Base-by-base conservation (phyloP, 1,140 invertebrate genomes). In the Drosophila teissieri region DNA sequence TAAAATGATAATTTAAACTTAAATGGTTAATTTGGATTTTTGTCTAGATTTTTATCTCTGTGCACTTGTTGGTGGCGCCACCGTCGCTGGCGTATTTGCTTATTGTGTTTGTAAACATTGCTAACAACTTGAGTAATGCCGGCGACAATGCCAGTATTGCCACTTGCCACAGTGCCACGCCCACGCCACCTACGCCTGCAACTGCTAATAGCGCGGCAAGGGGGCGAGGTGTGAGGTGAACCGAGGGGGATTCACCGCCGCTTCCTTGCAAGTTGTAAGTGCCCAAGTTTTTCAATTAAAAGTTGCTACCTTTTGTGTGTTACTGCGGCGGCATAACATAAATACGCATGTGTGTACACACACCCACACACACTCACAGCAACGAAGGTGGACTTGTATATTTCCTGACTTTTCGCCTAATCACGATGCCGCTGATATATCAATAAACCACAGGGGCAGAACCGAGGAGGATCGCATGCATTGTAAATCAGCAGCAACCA, bases 231-330 rank as follows among this genome's bases (percentile, higher is more conserved):
- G 31, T 10, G 31, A 31, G 31, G 31, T 31, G 31, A 31, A 31
- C 31, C 31, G 55, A 58, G 65, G 48, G 27, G 68, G 36, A 19
- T 4, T 22, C 15, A 24, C 27, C 36, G 34, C 46, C 49, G 42
- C 31, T 64, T 83, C 63, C 76, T 57, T 54, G 83, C 83, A 88
- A 89, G 76, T 88, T 88, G 84, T 89, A 88, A 88, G 83, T 89
- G 84, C 83, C 82, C 83, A 88, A 88, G 84, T 88, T 88, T 88
- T 88, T 88, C 84, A 88, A 88, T 89, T 88, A 89, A 89, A 88
- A 88, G 85, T 89, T 88, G 84, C 85, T 80, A 89, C 84, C 80
- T 89, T 89, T 88, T 88, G 72, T 88, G 84, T 89, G 85, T 84
- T 80, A 78, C 82, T 86, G 82, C 61, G 68, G 78, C 78, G 60